Conservation (phyloP, 2,888 invertebrate species). For the Monoplex corrugatus region DNA sequence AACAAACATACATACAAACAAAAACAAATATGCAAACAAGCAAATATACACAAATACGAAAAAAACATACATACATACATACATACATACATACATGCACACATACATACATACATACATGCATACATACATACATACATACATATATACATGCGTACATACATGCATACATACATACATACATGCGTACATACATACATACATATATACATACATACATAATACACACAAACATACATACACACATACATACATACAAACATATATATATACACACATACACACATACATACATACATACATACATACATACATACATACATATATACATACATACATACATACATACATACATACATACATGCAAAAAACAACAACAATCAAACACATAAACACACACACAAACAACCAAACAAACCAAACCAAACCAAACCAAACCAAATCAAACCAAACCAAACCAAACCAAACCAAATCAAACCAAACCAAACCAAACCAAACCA, state of each 20-base stretch:
- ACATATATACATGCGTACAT: neutral
- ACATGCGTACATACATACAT: too few species aligned
- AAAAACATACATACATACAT: too few species aligned
- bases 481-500: neutral
- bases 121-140: neutral
- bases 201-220: too few species aligned
- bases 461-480: neutral
- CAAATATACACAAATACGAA: neutral
- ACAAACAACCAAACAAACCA: neutral
- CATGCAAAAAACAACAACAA: neutral
- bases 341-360: neutral
- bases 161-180: neutral
- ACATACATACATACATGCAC: neutral
- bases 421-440: neutral
- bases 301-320: neutral
- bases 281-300: neutral
- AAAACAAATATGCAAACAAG: neutral
- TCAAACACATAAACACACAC: neutral
- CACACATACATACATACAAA: slow-evolving; percentile 27
- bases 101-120: slow-evolving; percentile 18
- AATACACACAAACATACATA: neutral
- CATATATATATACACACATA: neutral
- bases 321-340: neutral
- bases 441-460: neutral
- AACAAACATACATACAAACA: neutral